phyloP scores from a whole-genome alignment of 1,140 invertebrate species.

The Drosophila athabasca region DNA sequence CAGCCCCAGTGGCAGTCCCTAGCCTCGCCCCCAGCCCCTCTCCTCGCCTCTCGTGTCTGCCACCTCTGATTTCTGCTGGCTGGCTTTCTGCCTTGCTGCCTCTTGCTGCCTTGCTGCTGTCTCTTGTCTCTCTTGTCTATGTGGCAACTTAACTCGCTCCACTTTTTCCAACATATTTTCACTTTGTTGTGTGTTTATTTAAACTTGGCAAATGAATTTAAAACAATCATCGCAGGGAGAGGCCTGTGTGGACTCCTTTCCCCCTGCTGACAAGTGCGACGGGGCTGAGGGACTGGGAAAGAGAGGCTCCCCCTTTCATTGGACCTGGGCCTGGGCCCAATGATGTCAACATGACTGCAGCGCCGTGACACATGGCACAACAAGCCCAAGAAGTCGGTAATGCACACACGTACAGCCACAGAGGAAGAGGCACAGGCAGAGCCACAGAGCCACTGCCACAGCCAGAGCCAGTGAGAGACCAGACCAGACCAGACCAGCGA shows the following conservation, averaged over 20 bases:
- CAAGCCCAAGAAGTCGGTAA: slow-evolving; percentile 73
- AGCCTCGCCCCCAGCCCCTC: background rate
- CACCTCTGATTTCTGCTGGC: slow-evolving; percentile 12
- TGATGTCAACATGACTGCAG: slow-evolving; percentile 81
- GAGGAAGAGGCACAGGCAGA: background rate
- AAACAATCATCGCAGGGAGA: slow-evolving; percentile 70
- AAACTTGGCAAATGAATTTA: slow-evolving; percentile 82
- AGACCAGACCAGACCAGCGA: slow-evolving; percentile 50
- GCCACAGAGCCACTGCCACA: slow-evolving; percentile 33
- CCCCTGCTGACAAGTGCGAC: slow-evolving; percentile 60
- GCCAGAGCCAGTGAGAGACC: slow-evolving; percentile 46
- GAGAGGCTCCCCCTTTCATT: slow-evolving; percentile 13
- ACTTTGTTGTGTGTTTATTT: slow-evolving; percentile 80
- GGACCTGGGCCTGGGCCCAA: slow-evolving; percentile 42
- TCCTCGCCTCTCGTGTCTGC: background rate
- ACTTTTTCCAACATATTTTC: slow-evolving; percentile 71
- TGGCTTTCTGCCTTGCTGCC: too few relatives aligned
- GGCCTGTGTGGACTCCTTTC: background rate
- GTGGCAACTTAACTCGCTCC: slow-evolving; percentile 75
- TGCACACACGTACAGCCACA: slow-evolving; percentile 11
- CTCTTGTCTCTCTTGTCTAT: slow-evolving; percentile 37
- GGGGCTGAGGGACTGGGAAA: slow-evolving; percentile 21
- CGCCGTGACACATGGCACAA: slow-evolving; percentile 80
- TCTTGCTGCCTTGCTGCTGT: background rate
- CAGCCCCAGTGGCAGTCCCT: slow-evolving; percentile 5